Evolutionary conservation across 2,113 vertebrate species (phyloP).

Genomic region (Petaurus breviceps): DNA sequence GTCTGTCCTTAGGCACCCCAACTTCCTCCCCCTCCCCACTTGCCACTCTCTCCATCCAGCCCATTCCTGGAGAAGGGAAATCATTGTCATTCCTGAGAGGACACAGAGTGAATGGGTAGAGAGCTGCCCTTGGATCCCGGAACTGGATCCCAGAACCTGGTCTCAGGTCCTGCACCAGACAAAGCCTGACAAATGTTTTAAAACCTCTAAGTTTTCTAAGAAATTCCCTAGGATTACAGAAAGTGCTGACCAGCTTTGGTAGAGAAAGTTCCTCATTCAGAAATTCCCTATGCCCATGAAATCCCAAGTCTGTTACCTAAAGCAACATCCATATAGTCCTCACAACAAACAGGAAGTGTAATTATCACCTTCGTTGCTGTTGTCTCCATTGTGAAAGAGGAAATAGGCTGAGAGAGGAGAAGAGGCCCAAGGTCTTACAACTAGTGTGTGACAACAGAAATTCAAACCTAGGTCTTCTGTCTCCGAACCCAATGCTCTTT

Average conservation of each 20-base stretch:
- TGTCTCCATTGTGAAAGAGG: neutral
- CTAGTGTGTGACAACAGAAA: neutral
- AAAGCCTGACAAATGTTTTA: neutral
- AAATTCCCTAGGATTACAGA: neutral
- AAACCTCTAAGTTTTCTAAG: neutral
- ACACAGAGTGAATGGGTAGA: neutral
- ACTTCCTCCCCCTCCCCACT: neutral
- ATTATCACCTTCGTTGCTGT: neutral
- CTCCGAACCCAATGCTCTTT: neutral
- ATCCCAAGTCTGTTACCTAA: neutral
- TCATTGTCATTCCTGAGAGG: neutral
- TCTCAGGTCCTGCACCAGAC: neutral
- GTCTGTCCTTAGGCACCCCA: neutral
- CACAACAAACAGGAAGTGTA: neutral
- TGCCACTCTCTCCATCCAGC: neutral
- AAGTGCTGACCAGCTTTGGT: neutral
- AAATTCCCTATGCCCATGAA: neutral
- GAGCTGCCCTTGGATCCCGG: neutral
- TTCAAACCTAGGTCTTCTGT: neutral
- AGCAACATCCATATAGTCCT: neutral
- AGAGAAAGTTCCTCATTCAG: neutral
- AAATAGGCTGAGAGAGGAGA: neutral
- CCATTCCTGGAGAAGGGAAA: neutral
- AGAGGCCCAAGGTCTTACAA: neutral
- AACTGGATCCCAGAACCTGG: too few species aligned